Conservation (phyloP, 2,113 vertebrate species). For the Oryzias javanicus region DNA sequence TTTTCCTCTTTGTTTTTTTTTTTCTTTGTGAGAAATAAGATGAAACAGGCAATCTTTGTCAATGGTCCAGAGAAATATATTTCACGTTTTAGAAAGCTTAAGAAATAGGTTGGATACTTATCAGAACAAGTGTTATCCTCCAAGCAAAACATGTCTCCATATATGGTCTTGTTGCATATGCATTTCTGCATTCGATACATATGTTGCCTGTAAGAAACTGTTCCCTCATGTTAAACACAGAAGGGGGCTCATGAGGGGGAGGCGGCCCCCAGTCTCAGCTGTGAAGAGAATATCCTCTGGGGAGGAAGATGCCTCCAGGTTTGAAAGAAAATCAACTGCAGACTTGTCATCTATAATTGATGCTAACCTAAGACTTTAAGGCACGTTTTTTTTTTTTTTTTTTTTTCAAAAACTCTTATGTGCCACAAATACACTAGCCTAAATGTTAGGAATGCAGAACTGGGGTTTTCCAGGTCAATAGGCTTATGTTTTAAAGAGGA, state of each 20-base stretch:
- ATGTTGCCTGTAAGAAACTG: not conserved
- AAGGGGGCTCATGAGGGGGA: not conserved
- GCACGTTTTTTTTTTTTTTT: too few species aligned
- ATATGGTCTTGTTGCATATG: not conserved
- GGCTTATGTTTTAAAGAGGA: not conserved
- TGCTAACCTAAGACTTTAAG: not conserved
- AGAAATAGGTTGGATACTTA: too few species aligned
- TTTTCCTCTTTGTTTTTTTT: too few species aligned
- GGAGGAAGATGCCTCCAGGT: conserved; percentile 4
- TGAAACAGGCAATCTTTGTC: too few species aligned
- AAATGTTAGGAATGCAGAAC: not conserved
- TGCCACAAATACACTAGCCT: conserved; percentile 8
- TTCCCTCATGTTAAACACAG: not conserved
- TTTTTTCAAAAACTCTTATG: too few species aligned
- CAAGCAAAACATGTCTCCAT: not conserved
- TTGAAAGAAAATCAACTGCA: not conserved
- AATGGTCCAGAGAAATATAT: too few species aligned
- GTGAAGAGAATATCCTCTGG: conserved; percentile 5
- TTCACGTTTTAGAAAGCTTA: too few species aligned
- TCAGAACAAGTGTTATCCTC: too few species aligned
- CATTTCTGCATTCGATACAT: too few species aligned
- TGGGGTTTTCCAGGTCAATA: not conserved
- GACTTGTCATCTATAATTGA: not conserved
- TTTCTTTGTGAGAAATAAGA: too few species aligned
- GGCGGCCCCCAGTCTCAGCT: conserved; percentile 5